phyloP scores from a whole-genome alignment of 2,113 vertebrate species.

The Notothenia coriiceps region DNA sequence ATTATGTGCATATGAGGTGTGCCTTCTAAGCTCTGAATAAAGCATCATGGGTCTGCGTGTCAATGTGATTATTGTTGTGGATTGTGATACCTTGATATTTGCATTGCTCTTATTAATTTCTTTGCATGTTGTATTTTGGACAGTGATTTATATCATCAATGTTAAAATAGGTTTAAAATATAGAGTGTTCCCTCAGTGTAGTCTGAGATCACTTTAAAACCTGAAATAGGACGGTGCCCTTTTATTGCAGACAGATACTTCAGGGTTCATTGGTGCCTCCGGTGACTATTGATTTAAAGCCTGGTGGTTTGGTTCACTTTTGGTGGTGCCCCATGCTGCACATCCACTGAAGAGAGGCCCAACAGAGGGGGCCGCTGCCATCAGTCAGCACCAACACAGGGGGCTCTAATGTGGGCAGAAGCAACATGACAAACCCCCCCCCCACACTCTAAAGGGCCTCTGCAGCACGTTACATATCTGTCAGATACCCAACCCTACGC shows the following conservation, averaged over 20 bases:
- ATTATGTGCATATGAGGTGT: no score
- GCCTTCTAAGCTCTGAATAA: no score
- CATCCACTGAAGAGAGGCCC: slow-evolving; percentile 40
- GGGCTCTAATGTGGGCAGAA: slow-evolving; percentile 57
- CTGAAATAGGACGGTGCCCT: not conserved
- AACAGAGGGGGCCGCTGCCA: slow-evolving; percentile 33
- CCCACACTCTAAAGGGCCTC: slow-evolving; percentile 38
- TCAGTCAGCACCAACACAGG: slow-evolving; percentile 47
- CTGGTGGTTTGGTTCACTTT: slow-evolving; percentile 24
- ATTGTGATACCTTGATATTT: no score
- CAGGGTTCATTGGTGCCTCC: slow-evolving; percentile 4
- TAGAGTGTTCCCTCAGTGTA: not conserved
- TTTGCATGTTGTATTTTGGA: no score
- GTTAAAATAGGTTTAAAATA: no score
- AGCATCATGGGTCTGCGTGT: no score
- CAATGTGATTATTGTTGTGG: no score
- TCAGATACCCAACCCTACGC: slow-evolving; percentile 25
- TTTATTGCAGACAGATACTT: not conserved
- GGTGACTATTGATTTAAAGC: slow-evolving; percentile 30
- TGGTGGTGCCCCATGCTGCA: slow-evolving; percentile 36
- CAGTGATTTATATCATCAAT: no score
- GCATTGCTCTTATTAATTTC: no score
- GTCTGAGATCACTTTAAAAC: not conserved
- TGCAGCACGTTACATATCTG: slow-evolving; percentile 58
- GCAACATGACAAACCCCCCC: slow-evolving; percentile 45